These are phyloP conservation scores for Hydractinia symbiolongicarpus DNA, from an alignment of 30 jellyfish, hydroid and myxozoan genomes.

Conservation along the genomic window DNA sequence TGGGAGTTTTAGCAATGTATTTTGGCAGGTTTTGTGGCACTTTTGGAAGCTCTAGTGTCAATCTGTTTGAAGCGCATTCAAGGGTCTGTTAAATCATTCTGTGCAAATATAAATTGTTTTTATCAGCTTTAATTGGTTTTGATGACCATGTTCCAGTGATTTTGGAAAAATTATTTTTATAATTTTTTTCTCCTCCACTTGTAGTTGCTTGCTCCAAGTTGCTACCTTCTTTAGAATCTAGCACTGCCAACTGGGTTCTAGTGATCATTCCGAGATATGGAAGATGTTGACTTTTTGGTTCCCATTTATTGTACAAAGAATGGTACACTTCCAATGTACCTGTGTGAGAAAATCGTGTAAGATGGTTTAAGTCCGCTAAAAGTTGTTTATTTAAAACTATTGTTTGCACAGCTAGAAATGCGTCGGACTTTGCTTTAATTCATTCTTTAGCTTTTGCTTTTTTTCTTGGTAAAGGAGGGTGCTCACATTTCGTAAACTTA, in stretches of 20 bases:
- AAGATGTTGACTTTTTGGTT: slow-evolving; percentile 36
- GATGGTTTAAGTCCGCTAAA: slow-evolving; percentile 20
- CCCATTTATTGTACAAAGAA: slow-evolving; percentile 28
- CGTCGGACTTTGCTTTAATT: slow-evolving; percentile 30
- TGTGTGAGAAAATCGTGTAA: slow-evolving; percentile 42
- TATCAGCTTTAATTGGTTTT: slow-evolving; percentile 25
- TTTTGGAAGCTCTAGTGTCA: too few species aligned
- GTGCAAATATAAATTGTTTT: not conserved
- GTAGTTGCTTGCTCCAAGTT: slow-evolving; percentile 24
- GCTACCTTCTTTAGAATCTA: slow-evolving; percentile 27
- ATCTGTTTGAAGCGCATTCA: too few species aligned
- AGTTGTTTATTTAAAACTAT: slow-evolving; percentile 27
- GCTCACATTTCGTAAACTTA: not conserved
- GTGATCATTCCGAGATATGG: slow-evolving; percentile 35
- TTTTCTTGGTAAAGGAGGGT: slow-evolving; percentile 25
- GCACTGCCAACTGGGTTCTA: slow-evolving; percentile 34
- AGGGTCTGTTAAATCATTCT: too few species aligned
- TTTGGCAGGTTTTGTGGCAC: not conserved
- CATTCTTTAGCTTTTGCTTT: slow-evolving; percentile 21
- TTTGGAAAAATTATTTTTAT: not conserved
- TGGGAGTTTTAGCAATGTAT: too few species aligned
- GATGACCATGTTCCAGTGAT: slow-evolving; percentile 13
- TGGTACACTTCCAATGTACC: slow-evolving; percentile 43
- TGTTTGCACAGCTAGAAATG: slow-evolving; percentile 18
- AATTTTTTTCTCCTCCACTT: slow-evolving; percentile 25